Conservation (phyloP, 1,140 invertebrate genomes). For the Apis cerana region DNA sequence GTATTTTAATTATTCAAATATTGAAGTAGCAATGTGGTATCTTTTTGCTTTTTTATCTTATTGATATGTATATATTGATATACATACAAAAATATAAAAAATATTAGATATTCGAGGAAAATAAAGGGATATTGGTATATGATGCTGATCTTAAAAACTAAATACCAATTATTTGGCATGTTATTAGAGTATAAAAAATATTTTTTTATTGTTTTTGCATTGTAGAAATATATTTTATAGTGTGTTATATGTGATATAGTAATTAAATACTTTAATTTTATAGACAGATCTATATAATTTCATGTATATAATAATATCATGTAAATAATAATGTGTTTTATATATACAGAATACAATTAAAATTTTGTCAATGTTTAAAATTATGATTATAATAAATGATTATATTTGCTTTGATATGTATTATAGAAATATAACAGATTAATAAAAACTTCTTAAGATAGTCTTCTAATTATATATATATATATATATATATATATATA, state of each 20-base stretch:
- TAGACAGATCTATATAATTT: slow-evolving; percentile 21
- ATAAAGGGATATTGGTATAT: slow-evolving; percentile 44
- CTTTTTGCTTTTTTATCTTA: slow-evolving; percentile 16
- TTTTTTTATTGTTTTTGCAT: slow-evolving; percentile 6
- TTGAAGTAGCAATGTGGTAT: slow-evolving; percentile 42
- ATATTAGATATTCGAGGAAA: slow-evolving; percentile 34
- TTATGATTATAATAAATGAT: background rate
- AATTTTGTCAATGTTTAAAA: background rate
- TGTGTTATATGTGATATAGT: background rate
- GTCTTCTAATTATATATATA: slow-evolving; percentile 31
- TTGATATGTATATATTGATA: slow-evolving; percentile 1
- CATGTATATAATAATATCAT: slow-evolving; percentile 41
- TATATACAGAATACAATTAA: background rate
- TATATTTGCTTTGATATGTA: background rate
- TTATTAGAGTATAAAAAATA: slow-evolving; percentile 6
- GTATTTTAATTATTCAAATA: slow-evolving; percentile 49
- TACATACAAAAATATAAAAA: background rate
- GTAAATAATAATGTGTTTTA: slow-evolving; percentile 20
- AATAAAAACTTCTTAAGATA: slow-evolving; percentile 45
- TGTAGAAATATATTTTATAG: slow-evolving; percentile 6
- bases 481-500: too few species aligned
- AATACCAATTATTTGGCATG: slow-evolving; percentile 20
- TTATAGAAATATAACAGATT: background rate
- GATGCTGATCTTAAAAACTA: slow-evolving; percentile 35
- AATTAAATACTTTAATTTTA: slow-evolving; percentile 23